Conservation (phyloP, 1,140 invertebrate species). For the Camponotus floridanus region DNA sequence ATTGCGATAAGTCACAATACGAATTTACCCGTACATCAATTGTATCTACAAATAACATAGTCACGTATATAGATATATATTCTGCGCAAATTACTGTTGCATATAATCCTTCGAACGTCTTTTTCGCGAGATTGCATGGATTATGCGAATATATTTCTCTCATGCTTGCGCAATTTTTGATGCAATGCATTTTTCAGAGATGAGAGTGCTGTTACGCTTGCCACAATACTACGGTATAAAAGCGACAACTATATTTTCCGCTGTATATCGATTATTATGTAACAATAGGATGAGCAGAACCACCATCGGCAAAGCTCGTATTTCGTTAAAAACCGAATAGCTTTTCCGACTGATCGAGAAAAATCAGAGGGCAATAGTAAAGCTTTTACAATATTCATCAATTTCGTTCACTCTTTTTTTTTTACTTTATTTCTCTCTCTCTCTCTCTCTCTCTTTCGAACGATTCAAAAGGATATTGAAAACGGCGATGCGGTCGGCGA, state of each 20-base stretch:
- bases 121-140: not conserved
- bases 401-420: not conserved
- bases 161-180: not conserved
- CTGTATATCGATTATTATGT: not conserved
- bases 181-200: not conserved
- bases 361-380: conserved; percentile 14
- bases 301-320: not conserved
- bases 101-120: not conserved
- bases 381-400: conserved; percentile 18
- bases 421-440: not conserved
- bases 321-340: conserved; percentile 30
- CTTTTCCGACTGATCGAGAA: conserved; percentile 35
- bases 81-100: not conserved
- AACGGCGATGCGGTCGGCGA: not conserved
- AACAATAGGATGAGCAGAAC: not conserved
- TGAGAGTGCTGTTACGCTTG: too few species aligned
- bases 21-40: not conserved
- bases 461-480: not conserved
- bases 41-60: not conserved
- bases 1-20: not conserved
- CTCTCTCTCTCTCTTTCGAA: not conserved
- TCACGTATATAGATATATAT: not conserved
- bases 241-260: not conserved
- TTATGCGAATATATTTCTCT: not conserved
- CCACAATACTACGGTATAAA: too few species aligned